These are phyloP conservation scores for Rhagonycha fulva DNA, from an alignment of 2,888 invertebrate genomes.

Conservation along the genomic window DNA sequence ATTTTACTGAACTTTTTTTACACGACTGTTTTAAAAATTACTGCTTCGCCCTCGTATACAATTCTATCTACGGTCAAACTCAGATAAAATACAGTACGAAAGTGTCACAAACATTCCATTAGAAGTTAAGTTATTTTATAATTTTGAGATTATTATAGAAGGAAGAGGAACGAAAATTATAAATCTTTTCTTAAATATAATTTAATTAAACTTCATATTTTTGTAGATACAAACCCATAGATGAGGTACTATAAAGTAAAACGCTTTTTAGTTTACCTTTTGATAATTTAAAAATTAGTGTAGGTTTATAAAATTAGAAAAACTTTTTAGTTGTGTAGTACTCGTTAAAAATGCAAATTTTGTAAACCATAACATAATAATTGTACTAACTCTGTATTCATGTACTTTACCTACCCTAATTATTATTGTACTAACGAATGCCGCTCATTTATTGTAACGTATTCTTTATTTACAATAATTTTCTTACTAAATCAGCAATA, in stretches of 20 bases:
- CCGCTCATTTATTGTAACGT: background rate
- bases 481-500: background rate
- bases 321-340: background rate
- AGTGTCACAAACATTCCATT: background rate
- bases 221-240: background rate
- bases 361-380: background rate
- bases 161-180: background rate
- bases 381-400: background rate
- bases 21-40: background rate
- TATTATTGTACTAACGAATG: background rate
- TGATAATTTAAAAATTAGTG: background rate
- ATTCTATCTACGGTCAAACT: background rate
- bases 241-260: background rate
- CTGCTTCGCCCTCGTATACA: background rate
- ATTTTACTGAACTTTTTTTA: background rate
- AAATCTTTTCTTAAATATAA: background rate
- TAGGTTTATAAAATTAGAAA: background rate
- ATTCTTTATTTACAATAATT: background rate
- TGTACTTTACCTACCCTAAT: background rate
- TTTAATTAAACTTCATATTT: background rate
- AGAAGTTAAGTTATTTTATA: background rate
- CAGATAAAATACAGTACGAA: background rate
- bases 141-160: background rate
- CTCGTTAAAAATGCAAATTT: background rate
- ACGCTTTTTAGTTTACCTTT: background rate